Conservation (phyloP, 1,140 invertebrate genomes). For the Lucilia cuprina region DNA sequence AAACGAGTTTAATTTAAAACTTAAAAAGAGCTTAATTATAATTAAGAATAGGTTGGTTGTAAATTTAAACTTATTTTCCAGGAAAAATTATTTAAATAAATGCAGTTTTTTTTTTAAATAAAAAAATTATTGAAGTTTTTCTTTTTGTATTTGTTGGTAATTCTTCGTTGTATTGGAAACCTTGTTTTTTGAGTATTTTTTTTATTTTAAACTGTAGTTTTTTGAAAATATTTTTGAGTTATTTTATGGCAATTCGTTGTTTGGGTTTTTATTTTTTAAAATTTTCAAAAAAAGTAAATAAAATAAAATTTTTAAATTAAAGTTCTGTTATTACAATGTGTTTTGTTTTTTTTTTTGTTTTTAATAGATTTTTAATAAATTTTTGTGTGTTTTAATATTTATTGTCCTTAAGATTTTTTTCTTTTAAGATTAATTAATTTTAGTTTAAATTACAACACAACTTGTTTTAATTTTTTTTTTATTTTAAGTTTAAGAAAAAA, state of each 20-base stretch:
- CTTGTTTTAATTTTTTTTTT: slow-evolving; percentile 18
- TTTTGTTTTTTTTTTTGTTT: background rate
- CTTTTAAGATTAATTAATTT: slow-evolving; percentile 49
- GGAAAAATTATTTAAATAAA: background rate
- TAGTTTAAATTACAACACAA: slow-evolving; percentile 36
- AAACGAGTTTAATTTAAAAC: background rate
- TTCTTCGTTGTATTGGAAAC: slow-evolving; percentile 60
- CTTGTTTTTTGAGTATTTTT: slow-evolving; percentile 45
- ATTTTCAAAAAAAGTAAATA: slow-evolving; percentile 3
- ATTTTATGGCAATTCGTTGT: slow-evolving; percentile 11
- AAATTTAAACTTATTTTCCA: background rate
- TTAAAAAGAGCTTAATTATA: slow-evolving; percentile 13
- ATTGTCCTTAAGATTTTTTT: slow-evolving; percentile 57
- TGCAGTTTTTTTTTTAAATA: slow-evolving; percentile 15
- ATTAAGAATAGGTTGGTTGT: slow-evolving; percentile 29
- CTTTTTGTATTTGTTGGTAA: slow-evolving; percentile 37
- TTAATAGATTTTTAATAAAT: background rate
- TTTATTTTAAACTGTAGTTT: slow-evolving; percentile 3
- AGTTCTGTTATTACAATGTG: background rate
- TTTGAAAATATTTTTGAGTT: slow-evolving; percentile 9
- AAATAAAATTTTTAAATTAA: background rate
- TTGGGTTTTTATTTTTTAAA: background rate
- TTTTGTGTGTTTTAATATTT: slow-evolving; percentile 42
- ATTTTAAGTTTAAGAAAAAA: slow-evolving; percentile 1
- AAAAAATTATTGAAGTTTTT: slow-evolving; percentile 22